phyloP scores from a whole-genome alignment of 2,113 vertebrate genomes.

The Psilopogon haemacephalus region DNA sequence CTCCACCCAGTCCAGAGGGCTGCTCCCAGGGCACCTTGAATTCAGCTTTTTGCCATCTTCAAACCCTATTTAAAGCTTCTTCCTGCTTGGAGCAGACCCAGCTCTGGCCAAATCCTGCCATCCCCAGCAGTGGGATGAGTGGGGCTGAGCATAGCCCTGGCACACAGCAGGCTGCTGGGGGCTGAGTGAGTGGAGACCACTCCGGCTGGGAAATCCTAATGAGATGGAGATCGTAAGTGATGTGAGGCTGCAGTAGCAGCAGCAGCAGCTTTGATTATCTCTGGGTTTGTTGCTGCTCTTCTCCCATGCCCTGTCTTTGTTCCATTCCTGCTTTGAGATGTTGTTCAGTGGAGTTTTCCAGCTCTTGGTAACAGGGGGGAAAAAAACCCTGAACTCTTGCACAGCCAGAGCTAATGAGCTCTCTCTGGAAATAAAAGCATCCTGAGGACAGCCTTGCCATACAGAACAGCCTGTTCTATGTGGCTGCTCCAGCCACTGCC shows the following conservation, averaged over 20 bases:
- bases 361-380: background rate
- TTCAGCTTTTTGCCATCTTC: background rate
- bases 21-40: background rate
- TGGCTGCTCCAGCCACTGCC: background rate
- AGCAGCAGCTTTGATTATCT: constrained; percentile 40
- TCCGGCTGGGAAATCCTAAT: background rate
- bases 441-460: constrained; percentile 21
- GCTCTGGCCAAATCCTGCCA: background rate
- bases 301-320: background rate
- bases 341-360: constrained; percentile 30
- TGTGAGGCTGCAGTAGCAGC: background rate
- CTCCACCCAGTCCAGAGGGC: background rate
- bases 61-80: background rate
- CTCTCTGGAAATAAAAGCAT: constrained; percentile 63
- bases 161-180: background rate
- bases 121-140: fast-evolving
- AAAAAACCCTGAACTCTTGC: background rate
- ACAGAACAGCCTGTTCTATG: constrained; percentile 17
- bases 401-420: constrained; percentile 64
- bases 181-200: fast-evolving
- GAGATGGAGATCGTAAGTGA: background rate
- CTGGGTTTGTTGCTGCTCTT: constrained; percentile 7
- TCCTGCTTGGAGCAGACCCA: background rate
- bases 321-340: background rate
- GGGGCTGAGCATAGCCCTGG: background rate